Evolutionary conservation across 2,888 invertebrate species (phyloP).

Genomic region (Ormyrus pomaceus): DNA sequence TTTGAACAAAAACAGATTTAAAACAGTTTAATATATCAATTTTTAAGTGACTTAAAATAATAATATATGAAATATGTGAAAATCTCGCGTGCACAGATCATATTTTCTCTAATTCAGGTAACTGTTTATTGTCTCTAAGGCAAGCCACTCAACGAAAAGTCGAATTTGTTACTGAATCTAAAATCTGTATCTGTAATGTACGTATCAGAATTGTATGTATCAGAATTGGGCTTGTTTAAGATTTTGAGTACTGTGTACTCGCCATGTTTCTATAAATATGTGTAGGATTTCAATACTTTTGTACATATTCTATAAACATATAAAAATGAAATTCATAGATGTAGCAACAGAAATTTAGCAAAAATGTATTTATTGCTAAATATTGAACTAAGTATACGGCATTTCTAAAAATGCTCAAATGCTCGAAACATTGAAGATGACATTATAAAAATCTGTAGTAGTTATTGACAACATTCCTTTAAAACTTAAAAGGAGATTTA

Average conservation of each 20-base stretch:
- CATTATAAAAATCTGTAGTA: too few relatives aligned
- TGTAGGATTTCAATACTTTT: conserved; percentile 33
- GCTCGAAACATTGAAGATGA: not conserved
- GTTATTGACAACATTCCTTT: too few relatives aligned
- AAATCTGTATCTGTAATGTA: not conserved
- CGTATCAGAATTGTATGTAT: conserved; percentile 28
- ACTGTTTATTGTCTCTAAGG: conserved; percentile 11
- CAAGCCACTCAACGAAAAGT: conserved; percentile 23
- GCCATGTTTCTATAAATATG: conserved; percentile 24
- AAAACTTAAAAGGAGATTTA: too few relatives aligned
- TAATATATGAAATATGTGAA: not conserved
- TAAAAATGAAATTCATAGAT: not conserved
- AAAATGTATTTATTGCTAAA: not conserved
- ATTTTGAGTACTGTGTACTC: conserved; percentile 67
- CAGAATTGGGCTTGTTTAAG: conserved; percentile 20
- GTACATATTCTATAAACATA: conserved; percentile 38
- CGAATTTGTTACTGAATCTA: conserved; percentile 4
- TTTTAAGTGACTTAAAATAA: conserved; percentile 35
- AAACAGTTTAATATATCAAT: not conserved
- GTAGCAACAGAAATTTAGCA: conserved; percentile 2
- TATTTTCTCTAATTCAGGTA: conserved; percentile 11
- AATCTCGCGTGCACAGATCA: not conserved
- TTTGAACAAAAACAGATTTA: too few relatives aligned
- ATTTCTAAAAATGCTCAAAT: not conserved
- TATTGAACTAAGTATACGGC: not conserved